Evolutionary conservation across 2,888 invertebrate species (phyloP), one percentile per base, ranked within the genome.

Genomic region (Parascotia fuliginaria): DNA sequence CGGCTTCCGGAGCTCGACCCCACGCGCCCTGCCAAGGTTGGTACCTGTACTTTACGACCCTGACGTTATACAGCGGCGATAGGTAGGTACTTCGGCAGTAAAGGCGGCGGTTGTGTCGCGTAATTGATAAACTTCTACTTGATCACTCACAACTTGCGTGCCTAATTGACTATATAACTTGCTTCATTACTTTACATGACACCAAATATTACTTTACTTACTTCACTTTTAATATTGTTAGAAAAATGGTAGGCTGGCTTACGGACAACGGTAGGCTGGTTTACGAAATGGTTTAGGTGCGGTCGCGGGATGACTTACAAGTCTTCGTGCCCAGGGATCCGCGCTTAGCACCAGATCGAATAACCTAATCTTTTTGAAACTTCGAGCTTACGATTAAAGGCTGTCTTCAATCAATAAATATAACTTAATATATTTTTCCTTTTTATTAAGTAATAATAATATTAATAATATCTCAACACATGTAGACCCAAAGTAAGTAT

Each of bases 1-100:
- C 50, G 65, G 70, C 69, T 81, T 81, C 81, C 80, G 84, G 76
- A 42, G 70, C 70, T 24, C 24, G 77, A 73, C 83, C 81, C 75
- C 75, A 68, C 61, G 56, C 61, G 56, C 67, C 63, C 55, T 45
- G 45, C 59, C 76, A 81, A 79, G 79, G 81, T 71, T 71, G 59
- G 52, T 53, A 52, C 47, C 42, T 42, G 40, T 29, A 12, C 39
- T 33, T 27, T 24, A 15, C 13, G 15, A 12, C 32, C n/a, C 38
- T 19, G 19, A 19, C 19, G 19, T 19, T n/a, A n/a, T 13, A 55
- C 51, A 58, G 51, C 52, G 46, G 60, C 55, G 49, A 5, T 24
- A 24, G 5, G 7, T 7, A 6, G 7, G 7, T 3, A 3, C 24
- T 24, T 24, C 4, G 28, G 28, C 28, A n/a, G 28, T n/a, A 1